Percentiles rank a stretch among this genome's conserved stretches.
Evolutionary conservation across 53 echinoderm and acorn worm species (phyloP).

Genomic region (Astropecten irregularis): DNA sequence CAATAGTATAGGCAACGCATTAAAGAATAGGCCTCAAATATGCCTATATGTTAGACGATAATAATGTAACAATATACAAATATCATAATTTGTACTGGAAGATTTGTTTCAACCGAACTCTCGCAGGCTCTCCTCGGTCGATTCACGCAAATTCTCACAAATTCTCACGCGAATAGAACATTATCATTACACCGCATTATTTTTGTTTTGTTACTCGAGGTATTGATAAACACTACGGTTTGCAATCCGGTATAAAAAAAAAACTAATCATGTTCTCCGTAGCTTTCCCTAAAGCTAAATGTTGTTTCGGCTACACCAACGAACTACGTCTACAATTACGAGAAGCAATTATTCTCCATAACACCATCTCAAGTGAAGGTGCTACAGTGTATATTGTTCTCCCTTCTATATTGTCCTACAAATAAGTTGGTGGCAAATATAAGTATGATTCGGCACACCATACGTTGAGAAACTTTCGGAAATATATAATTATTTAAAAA

Average conservation of each 20-base stretch:
- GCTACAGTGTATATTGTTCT: not conserved
- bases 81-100: slow-evolving; percentile 60
- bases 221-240: slow-evolving; percentile 13
- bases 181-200: slow-evolving; percentile 17
- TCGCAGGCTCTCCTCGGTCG: slow-evolving; percentile 48
- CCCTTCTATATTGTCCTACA: not conserved
- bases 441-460: slow-evolving; percentile 29
- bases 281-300: slow-evolving; percentile 7
- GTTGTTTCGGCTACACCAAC: not conserved
- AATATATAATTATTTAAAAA: slow-evolving; percentile 7
- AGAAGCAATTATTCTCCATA: not conserved
- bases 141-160: slow-evolving; percentile 52
- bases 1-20: slow-evolving; percentile 60
- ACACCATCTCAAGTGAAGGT: slow-evolving; percentile 27
- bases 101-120: slow-evolving; percentile 44
- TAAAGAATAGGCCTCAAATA: slow-evolving; percentile 38
- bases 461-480: not conserved
- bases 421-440: slow-evolving; percentile 3
- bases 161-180: slow-evolving; percentile 34
- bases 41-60: not conserved
- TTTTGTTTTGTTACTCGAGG: slow-evolving; percentile 20
- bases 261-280: slow-evolving; percentile 4
- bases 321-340: slow-evolving; percentile 24
- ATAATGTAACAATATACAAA: slow-evolving; percentile 44
- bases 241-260: slow-evolving; percentile 27